Evolutionary conservation across 2,888 invertebrate genomes (phyloP), one percentile per base, ranked within the genome.

Genomic region (Drosophila prostipennis): DNA sequence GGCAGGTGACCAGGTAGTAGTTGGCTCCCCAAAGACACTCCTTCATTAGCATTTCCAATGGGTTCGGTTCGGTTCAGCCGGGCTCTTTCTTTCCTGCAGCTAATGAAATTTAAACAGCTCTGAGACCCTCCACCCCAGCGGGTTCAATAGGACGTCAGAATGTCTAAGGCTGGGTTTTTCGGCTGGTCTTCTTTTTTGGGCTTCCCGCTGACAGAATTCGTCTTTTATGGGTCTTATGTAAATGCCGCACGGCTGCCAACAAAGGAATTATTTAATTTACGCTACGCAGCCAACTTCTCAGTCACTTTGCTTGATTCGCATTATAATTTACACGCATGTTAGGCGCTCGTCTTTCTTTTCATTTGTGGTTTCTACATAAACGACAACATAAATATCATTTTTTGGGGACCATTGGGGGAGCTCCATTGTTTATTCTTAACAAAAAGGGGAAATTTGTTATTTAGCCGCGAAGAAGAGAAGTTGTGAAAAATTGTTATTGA

Each of bases 251-350:
- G 48, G 43, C 37, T 32, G 16, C 61, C 51, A 61, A 84, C 84
- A 84, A 84, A 82, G 80, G 82, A 85, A 85, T 84, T 86, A 87
- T 84, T 86, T 87, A 85, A 84, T 84, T 85, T 86, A 86, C 78
- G 77, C 75, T 71, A 68, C 74, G 60, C 52, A 26, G 26, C 54
- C 34, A 37, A 48, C 16, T 67, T 40, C 67, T 53, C 64, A 67
- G 56, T 40, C 67, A 49, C 55, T 69, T 60, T 58, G 56, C 59
- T 73, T 80, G 70, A 87, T 82, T 82, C 87, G 85, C 87, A 82
- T 82, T 84, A 65, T 65, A 77, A 84, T 87, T 82, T 79, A 87
- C 84, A 87, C 81, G 87, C 85, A 72, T 87, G 79, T 82, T 80
- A 72, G 65, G 55, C 68, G 65, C 57, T 78, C 55, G 55, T 52